These are phyloP conservation scores for Mormyrus iriodes DNA, from an alignment of 2,113 vertebrate genomes.

Conservation along the genomic window DNA sequence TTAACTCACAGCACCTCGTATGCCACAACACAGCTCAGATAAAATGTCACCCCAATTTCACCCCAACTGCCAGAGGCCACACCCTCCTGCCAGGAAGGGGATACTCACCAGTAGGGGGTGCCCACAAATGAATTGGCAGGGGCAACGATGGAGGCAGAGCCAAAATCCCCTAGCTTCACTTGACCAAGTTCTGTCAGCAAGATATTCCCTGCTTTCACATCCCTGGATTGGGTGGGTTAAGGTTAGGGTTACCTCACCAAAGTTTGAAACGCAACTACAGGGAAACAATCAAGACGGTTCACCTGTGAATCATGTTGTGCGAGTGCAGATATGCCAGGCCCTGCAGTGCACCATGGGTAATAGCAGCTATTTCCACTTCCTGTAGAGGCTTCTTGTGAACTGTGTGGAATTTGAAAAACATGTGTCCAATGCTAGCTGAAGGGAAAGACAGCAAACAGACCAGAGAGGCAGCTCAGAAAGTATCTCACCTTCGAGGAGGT, in stretches of 20 bases:
- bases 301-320: conserved; percentile 94
- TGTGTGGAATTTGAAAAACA: conserved; percentile 35
- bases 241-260: not conserved
- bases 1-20: not conserved
- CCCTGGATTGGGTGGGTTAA: conserved; percentile 44
- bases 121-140: conserved; percentile 75
- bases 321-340: conserved; percentile 86
- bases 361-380: conserved; percentile 87
- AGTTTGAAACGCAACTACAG: not conserved
- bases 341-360: conserved; percentile 85
- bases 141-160: conserved; percentile 69
- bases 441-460: not conserved
- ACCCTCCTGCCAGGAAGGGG: not conserved
- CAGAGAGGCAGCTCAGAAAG: not conserved
- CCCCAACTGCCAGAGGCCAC: not conserved
- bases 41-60: not conserved
- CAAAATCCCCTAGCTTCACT: conserved; percentile 72
- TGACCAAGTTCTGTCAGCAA: conserved; percentile 70
- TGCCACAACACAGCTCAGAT: not conserved
- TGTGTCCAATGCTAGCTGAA: not conserved
- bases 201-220: conserved; percentile 75
- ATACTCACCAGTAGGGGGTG: conserved; percentile 67
- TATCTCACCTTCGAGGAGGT: conserved; percentile 80
- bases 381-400: conserved; percentile 91
- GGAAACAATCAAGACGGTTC: not conserved